Conservation (phyloP, 2,113 vertebrate genomes). For the Plecotus auritus region DNA sequence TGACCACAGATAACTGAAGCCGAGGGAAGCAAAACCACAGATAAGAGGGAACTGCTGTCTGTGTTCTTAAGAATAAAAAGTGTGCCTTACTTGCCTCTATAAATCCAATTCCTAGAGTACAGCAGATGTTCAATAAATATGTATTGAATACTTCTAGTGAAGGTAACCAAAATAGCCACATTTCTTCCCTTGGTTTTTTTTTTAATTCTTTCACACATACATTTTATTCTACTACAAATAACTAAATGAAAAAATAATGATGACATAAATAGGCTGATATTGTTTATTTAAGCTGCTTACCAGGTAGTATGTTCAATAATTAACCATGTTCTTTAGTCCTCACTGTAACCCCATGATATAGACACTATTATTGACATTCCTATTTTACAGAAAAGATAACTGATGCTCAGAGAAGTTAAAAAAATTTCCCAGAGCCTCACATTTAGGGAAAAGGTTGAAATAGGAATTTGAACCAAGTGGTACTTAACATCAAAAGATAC, state of each 20-base stretch:
- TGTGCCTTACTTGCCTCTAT: background rate
- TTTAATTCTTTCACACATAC: background rate
- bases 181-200: background rate
- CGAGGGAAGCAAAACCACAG: background rate
- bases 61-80: background rate
- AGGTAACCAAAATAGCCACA: background rate
- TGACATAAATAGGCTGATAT: background rate
- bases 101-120: background rate
- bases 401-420: background rate
- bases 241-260: background rate
- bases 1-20: background rate
- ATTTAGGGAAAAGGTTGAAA: constrained; percentile 21
- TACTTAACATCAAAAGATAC: background rate
- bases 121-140: background rate
- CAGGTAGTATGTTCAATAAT: background rate
- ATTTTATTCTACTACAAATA: background rate
- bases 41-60: background rate
- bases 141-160: background rate
- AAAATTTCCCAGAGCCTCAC: background rate
- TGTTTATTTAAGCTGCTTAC: background rate
- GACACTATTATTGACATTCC: background rate
- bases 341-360: background rate
- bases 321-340: background rate
- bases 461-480: background rate
- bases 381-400: background rate